Evolutionary conservation across 1,140 invertebrate genomes (phyloP).

Genomic region (Nautilus pompilius): DNA sequence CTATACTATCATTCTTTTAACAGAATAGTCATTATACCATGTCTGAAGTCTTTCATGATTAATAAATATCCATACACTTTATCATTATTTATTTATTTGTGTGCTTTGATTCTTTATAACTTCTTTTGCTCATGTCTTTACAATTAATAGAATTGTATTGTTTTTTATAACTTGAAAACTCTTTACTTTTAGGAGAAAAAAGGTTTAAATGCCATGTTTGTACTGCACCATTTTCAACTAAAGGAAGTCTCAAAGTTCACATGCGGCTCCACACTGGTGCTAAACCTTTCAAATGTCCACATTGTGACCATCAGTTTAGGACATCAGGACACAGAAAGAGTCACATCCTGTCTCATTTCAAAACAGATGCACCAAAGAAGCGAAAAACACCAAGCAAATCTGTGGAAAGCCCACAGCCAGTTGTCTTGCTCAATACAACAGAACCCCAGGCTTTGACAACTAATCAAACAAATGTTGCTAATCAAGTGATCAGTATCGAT

Average conservation of each 20-base stretch:
- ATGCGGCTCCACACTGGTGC: slow-evolving; percentile 69
- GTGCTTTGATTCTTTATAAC: too few species aligned
- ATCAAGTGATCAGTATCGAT: slow-evolving; percentile 49
- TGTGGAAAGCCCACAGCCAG: neutral
- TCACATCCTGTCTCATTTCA: slow-evolving; percentile 56
- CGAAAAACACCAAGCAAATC: slow-evolving; percentile 10
- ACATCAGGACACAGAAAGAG: slow-evolving; percentile 58
- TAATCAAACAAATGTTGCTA: slow-evolving; percentile 9
- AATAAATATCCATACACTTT: too few species aligned
- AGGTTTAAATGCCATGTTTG: slow-evolving; percentile 54
- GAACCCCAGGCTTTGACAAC: slow-evolving; percentile 13
- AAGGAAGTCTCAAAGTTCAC: slow-evolving; percentile 66
- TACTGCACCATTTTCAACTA: slow-evolving; percentile 51
- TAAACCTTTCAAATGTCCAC: slow-evolving; percentile 67
- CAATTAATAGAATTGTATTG: too few species aligned
- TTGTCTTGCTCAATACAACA: neutral
- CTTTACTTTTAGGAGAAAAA: slow-evolving; percentile 42
- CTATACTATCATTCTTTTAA: too few species aligned
- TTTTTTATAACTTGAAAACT: neutral
- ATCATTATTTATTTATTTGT: too few species aligned
- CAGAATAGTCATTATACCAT: too few species aligned
- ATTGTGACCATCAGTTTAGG: slow-evolving; percentile 66
- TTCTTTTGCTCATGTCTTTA: too few species aligned
- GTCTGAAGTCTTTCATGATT: too few species aligned
- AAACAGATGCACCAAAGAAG: slow-evolving; percentile 25